These are phyloP conservation scores for Calameuta pallipes DNA, from an alignment of 2,888 invertebrate species.

Conservation along the genomic window DNA sequence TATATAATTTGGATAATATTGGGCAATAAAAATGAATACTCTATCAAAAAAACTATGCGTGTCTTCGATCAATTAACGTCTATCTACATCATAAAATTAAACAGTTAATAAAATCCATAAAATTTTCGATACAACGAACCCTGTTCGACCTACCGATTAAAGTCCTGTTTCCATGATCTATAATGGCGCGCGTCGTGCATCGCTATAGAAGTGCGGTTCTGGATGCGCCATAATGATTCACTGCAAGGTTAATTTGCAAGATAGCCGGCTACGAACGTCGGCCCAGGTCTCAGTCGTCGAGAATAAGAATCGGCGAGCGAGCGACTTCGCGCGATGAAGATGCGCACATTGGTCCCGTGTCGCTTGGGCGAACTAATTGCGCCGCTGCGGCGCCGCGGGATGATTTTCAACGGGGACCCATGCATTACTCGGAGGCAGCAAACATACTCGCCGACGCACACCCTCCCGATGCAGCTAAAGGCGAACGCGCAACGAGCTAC, in stretches of 20 bases:
- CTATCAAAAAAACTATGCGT: too few species aligned
- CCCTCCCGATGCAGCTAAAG: background rate
- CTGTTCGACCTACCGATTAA: background rate
- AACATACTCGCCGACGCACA: background rate
- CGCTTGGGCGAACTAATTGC: slow-evolving; percentile 32
- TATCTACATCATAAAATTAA: background rate
- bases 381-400: slow-evolving; percentile 26
- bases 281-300: slow-evolving; percentile 15
- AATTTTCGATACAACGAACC: background rate
- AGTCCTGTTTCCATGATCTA: background rate
- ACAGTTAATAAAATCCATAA: background rate
- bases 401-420: slow-evolving; percentile 34
- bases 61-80: background rate
- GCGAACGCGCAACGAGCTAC: slow-evolving; percentile 27
- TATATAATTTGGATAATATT: background rate
- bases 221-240: slow-evolving; percentile 37
- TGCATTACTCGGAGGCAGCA: slow-evolving; percentile 29
- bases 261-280: slow-evolving; percentile 12
- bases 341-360: slow-evolving; percentile 29
- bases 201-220: background rate
- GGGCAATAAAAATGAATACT: background rate
- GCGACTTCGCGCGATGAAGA: slow-evolving; percentile 29
- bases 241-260: slow-evolving; percentile 39
- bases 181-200: background rate
- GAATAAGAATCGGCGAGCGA: slow-evolving; percentile 19